These are phyloP conservation scores for Lutjanus erythropterus DNA, from an alignment of 2,113 vertebrate genomes.

Conservation along the genomic window DNA sequence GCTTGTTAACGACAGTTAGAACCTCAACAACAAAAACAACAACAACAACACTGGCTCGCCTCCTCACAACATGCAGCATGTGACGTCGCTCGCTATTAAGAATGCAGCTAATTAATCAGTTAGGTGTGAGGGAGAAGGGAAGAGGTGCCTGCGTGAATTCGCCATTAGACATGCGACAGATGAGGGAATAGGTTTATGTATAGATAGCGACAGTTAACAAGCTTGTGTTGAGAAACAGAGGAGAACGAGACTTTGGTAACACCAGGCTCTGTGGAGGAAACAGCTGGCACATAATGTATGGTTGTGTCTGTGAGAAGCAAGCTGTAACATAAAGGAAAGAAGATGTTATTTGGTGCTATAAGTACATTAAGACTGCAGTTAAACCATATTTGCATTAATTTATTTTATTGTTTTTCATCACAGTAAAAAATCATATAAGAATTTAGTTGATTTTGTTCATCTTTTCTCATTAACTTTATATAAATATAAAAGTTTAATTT, in stretches of 20 bases:
- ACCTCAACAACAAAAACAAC: background rate
- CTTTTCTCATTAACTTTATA: too few species aligned
- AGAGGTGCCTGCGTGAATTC: constrained; percentile 11
- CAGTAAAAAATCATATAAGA: too few species aligned
- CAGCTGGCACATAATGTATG: constrained; percentile 50
- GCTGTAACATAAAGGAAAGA: constrained; percentile 23
- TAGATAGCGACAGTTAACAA: constrained; percentile 35
- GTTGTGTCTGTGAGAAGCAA: constrained; percentile 1
- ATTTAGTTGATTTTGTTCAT: too few species aligned
- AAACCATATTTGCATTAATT: background rate
- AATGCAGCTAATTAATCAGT: constrained; percentile 32
- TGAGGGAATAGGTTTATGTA: constrained; percentile 22
- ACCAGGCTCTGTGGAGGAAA: constrained; percentile 16
- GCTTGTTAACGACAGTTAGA: constrained; percentile 17
- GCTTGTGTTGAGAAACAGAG: constrained; percentile 15
- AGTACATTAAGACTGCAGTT: too few species aligned
- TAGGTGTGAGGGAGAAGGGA: constrained; percentile 13
- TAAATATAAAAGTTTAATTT: too few species aligned
- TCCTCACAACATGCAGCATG: background rate
- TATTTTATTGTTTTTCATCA: background rate
- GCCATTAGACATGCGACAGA: constrained; percentile 15
- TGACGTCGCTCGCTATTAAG: background rate
- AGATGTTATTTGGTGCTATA: background rate
- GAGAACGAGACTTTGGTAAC: constrained; percentile 1
- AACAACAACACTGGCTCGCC: background rate